Conservation (phyloP, 2,888 invertebrate genomes). For the Tachina fera region DNA sequence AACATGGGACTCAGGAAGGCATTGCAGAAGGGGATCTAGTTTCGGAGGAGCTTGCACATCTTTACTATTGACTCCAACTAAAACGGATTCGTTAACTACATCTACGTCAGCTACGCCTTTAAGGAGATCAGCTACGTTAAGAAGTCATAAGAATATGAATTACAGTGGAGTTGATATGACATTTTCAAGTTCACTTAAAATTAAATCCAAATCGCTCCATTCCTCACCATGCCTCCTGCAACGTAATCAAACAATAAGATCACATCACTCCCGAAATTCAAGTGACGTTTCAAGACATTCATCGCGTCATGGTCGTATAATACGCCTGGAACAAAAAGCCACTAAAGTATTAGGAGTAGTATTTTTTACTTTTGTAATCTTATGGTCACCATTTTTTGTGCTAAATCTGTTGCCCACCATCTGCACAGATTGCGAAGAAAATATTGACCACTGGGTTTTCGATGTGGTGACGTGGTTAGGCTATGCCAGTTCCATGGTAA, state of each 20-base stretch:
- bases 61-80: constrained; percentile 85
- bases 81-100: constrained; percentile 72
- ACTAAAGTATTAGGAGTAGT: constrained; percentile 97
- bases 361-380: constrained; percentile 95
- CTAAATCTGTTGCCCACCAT: constrained; percentile 93
- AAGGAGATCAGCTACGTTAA: constrained; percentile 86
- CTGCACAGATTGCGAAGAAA: constrained; percentile 90
- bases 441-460: constrained; percentile 90
- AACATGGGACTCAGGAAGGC: constrained; percentile 88
- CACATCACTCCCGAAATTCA: constrained; percentile 91
- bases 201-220: constrained; percentile 83
- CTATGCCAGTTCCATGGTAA: constrained; percentile 96
- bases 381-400: constrained; percentile 98
- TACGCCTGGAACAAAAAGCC: constrained; percentile 96
- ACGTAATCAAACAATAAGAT: constrained; percentile 85
- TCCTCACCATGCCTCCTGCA: constrained; percentile 85
- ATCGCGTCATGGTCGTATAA: constrained; percentile 91
- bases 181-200: constrained; percentile 69
- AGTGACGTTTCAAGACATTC: constrained; percentile 92
- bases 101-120: constrained; percentile 82
- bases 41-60: constrained; percentile 87
- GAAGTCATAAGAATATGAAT: constrained; percentile 84
- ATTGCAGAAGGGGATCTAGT: constrained; percentile 88
- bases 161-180: constrained; percentile 69
- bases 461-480: constrained; percentile 96